Evolutionary conservation across 1,140 invertebrate genomes (phyloP), one percentile per base, ranked within the genome.

Genomic region (Aphidius gifuensis): DNA sequence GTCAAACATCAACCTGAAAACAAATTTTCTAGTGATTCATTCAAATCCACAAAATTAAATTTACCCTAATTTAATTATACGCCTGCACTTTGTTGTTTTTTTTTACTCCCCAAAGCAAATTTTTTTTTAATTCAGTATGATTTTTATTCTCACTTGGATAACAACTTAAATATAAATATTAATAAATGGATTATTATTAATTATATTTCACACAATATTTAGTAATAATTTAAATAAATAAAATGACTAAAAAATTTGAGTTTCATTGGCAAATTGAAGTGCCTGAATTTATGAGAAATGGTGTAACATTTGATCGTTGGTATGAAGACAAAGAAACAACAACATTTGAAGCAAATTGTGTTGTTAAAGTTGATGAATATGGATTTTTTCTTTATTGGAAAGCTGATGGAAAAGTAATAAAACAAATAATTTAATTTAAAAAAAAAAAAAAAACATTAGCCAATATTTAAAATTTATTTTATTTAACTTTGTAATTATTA

Each of bases 351-450:
- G 85, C 90, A 54, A 89, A 89, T 73, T 96, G 94, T 71, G 77
- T 90, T 16, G 95, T 98, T 72, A 93, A 94, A 84, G 96, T 99
- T 9, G 97, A 99, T 76, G 94, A 98, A 74, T 96, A 94, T 83
- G 97, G 96, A 39, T 99, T 99, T 83, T 99, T 98, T 80, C 91
- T 99, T 62, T 97, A 96, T 78, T 99, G 96, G 96, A 98, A 98
- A 81, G 96, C 94, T 74, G 96, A 98, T 42, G 92, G 91, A 58
- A 88, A 89, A 85, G 96, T 98, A 82, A 84, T 85, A 71, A 9
- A 66, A 32, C 57, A 58, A 58, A 57, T 59, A 58, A 45, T 46
- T 45, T 61, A 40, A 16, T 16, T 16, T 16, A 16, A 16, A 16
- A 16, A 16, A 16, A 16, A 16, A 16, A 16, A 16, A 5, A 48